phyloP scores from a whole-genome alignment of 2,797 vertebrate genomes.

The Sebastes oblongus region DNA sequence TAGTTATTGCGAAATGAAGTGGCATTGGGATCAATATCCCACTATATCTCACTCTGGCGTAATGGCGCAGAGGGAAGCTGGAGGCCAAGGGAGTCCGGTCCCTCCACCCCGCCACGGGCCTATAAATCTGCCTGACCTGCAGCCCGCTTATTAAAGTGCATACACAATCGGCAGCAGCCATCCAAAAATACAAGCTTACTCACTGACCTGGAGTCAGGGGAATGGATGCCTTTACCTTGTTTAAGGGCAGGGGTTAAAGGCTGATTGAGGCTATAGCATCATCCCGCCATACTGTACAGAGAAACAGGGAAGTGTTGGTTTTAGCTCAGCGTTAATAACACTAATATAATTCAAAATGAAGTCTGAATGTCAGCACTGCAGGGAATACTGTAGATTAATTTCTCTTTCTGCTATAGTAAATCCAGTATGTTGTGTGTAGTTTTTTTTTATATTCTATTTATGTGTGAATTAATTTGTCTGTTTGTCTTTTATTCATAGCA shows the following conservation, averaged over 20 bases:
- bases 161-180: slow-evolving; percentile 86
- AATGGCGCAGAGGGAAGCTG: slow-evolving; percentile 92
- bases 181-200: slow-evolving; percentile 78
- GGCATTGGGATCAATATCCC: slow-evolving; percentile 97
- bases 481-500: slow-evolving; percentile 32
- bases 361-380: slow-evolving; percentile 5
- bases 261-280: slow-evolving; percentile 59
- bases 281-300: slow-evolving; percentile 13
- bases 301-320: slow-evolving; percentile 31
- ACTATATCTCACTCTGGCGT: slow-evolving; percentile 97
- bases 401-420: slow-evolving; percentile 7
- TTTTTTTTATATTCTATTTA: slow-evolving; percentile 17
- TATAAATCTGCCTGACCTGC: slow-evolving; percentile 94
- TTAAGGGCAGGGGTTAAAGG: slow-evolving; percentile 66
- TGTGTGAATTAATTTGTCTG: slow-evolving; percentile 34
- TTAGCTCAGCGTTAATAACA: slow-evolving; percentile 27
- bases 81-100: slow-evolving; percentile 95
- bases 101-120: slow-evolving; percentile 92
- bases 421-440: not conserved
- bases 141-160: slow-evolving; percentile 88
- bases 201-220: slow-evolving; percentile 77
- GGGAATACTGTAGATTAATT: slow-evolving; percentile 14
- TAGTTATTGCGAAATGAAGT: slow-evolving; percentile 99
- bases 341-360: slow-evolving; percentile 29
- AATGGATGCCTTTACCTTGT: slow-evolving; percentile 71